Evolutionary conservation across 1,140 invertebrate species (phyloP).

Genomic region (Carposina sasakii): DNA sequence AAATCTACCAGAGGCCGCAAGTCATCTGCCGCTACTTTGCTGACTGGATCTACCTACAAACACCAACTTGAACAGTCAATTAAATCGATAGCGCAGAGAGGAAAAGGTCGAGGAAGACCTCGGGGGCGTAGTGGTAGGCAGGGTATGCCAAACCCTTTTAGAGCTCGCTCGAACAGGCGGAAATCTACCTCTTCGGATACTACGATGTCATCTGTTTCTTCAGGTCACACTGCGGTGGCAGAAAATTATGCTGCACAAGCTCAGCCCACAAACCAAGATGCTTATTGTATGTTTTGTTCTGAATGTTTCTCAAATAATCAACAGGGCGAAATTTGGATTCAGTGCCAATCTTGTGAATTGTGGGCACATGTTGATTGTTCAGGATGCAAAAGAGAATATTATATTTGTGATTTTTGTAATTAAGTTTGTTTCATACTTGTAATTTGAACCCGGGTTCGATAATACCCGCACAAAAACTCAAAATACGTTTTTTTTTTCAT

Average conservation of each 20-base stretch:
- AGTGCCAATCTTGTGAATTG: constrained; percentile 2
- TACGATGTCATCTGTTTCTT: constrained; percentile 2
- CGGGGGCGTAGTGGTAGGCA: constrained; percentile 10
- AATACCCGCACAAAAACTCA: too few species aligned
- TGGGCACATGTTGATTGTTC: background rate
- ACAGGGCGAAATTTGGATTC: constrained; percentile 11
- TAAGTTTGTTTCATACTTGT: too few species aligned
- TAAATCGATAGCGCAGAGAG: background rate
- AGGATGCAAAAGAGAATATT: background rate
- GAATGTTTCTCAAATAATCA: constrained; percentile 5
- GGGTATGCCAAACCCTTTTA: background rate
- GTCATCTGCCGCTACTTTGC: constrained; percentile 2
- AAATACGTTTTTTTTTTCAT: too few species aligned
- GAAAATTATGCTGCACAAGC: constrained; percentile 1
- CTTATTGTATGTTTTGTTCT: constrained; percentile 8
- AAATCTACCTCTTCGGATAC: constrained; percentile 8
- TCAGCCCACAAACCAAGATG: constrained; percentile 11
- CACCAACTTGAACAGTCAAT: constrained; percentile 8
- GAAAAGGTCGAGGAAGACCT: constrained; percentile 10
- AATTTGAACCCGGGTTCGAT: too few species aligned
- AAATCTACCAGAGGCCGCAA: constrained; percentile 15
- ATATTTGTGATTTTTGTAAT: background rate
- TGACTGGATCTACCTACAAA: constrained; percentile 11
- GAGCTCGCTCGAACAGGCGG: background rate
- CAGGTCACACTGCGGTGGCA: background rate